Evolutionary conservation across 2,797 vertebrate species (phyloP).

Genomic region (Telmatherina bonti): DNA sequence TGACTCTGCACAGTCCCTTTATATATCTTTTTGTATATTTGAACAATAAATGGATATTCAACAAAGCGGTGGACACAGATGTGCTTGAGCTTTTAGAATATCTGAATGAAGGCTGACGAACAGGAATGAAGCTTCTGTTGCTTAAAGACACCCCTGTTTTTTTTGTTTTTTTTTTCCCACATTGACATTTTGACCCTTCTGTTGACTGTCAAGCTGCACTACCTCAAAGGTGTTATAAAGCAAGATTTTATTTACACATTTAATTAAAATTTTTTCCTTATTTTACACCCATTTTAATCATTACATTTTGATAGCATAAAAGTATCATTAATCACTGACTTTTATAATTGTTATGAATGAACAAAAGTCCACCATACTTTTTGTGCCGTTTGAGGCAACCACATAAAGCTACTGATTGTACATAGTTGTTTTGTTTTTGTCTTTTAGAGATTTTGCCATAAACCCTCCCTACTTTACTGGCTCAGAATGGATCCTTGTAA

Average conservation of each 20-base stretch:
- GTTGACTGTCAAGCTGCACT: conserved; percentile 66
- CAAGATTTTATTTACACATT: conserved; percentile 36
- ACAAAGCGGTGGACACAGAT: conserved; percentile 62
- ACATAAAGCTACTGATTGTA: conserved; percentile 32
- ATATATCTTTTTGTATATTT: conserved; percentile 75
- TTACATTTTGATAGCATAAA: conserved; percentile 8
- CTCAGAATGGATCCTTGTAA: conserved; percentile 80
- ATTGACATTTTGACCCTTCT: conserved; percentile 26
- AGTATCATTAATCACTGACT: conserved; percentile 16
- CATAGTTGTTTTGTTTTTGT: conserved; percentile 31
- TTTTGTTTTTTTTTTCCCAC: conserved; percentile 11
- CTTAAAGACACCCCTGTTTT: conserved; percentile 5
- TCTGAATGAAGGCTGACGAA: conserved; percentile 47
- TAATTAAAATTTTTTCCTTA: conserved; percentile 12
- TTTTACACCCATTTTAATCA: conserved; percentile 23
- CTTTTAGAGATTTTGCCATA: conserved; percentile 26
- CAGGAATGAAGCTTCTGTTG: conserved; percentile 23
- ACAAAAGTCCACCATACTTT: conserved; percentile 6
- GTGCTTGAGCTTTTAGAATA: conserved; percentile 69
- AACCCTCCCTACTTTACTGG: conserved; percentile 17
- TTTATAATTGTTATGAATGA: conserved; percentile 20
- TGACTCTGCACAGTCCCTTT: conserved; percentile 53
- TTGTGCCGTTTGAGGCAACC: conserved; percentile 12
- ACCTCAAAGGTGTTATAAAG: conserved; percentile 73
- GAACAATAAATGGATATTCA: conserved; percentile 78